These are phyloP conservation scores for Eurystomus gularis DNA, from an alignment of 2,113 vertebrate genomes.

Conservation along the genomic window DNA sequence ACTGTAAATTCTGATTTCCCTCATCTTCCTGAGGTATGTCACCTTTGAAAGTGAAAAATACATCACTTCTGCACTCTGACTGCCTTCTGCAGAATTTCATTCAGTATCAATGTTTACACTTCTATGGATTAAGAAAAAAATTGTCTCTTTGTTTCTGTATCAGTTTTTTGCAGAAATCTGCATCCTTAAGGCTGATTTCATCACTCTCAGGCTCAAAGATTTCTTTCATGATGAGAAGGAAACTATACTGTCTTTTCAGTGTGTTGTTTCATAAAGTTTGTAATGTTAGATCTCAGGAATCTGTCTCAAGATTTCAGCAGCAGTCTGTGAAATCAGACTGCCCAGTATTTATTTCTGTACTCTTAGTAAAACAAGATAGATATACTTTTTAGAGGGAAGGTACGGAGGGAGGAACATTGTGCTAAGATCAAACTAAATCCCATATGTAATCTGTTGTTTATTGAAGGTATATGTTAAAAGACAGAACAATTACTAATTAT, in stretches of 20 bases:
- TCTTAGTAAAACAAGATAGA: neutral
- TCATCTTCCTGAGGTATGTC: constrained; percentile 21
- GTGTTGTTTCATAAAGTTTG: constrained; percentile 1
- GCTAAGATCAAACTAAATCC: neutral
- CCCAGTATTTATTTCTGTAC: constrained; percentile 12
- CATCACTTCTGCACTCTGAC: constrained; percentile 43
- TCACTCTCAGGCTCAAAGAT: constrained; percentile 33
- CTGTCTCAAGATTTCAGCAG: constrained; percentile 13
- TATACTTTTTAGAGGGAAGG: neutral
- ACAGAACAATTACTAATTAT: neutral
- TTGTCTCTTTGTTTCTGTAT: neutral
- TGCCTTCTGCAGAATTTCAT: constrained; percentile 25
- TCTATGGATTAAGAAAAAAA: constrained; percentile 21
- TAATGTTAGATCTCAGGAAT: neutral
- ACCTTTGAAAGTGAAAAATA: constrained; percentile 49
- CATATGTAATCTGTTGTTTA: constrained; percentile 15
- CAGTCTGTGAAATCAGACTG: constrained; percentile 30
- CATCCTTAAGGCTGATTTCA: constrained; percentile 4
- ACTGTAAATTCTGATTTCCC: constrained; percentile 32
- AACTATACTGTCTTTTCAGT: constrained; percentile 19
- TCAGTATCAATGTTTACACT: constrained; percentile 37
- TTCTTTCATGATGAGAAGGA: constrained; percentile 55
- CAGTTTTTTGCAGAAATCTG: constrained; percentile 51
- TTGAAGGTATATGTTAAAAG: neutral
- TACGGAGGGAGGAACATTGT: neutral